Conservation (phyloP, 2,888 invertebrate species). For the Creontiades dilutus region DNA sequence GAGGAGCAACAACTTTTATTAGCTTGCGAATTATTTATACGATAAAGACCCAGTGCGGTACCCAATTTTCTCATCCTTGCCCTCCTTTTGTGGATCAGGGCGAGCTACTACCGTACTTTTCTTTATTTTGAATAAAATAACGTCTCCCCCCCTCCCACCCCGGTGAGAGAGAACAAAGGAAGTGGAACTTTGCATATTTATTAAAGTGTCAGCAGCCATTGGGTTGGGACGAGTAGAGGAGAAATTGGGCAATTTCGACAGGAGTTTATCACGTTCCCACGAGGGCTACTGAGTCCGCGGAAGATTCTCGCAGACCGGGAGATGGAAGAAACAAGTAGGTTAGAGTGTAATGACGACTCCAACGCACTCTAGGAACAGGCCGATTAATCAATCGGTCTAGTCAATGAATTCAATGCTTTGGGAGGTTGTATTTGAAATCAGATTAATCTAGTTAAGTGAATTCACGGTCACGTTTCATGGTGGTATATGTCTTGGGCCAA, state of each 20-base stretch:
- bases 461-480: too few species aligned
- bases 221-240: background rate
- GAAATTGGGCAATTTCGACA: background rate
- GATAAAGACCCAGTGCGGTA: constrained; percentile 15
- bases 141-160: too few species aligned
- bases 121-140: background rate
- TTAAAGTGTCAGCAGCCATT: background rate
- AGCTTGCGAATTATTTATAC: background rate
- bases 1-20: constrained; percentile 20
- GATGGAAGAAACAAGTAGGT: too few species aligned
- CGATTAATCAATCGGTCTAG: too few species aligned
- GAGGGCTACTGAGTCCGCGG: background rate
- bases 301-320: background rate
- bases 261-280: constrained; percentile 14
- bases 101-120: background rate
- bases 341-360: too few species aligned
- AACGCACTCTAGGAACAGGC: too few species aligned
- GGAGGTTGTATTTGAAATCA: too few species aligned
- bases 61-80: background rate
- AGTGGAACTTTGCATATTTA: constrained; percentile 15
- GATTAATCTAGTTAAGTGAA: too few species aligned
- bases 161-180: background rate
- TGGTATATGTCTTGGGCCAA: too few species aligned
- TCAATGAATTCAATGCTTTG: too few species aligned
- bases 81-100: background rate